These are phyloP conservation scores for Porites lobata DNA, from an alignment of 92 coral and sea anemone species.

Conservation along the genomic window DNA sequence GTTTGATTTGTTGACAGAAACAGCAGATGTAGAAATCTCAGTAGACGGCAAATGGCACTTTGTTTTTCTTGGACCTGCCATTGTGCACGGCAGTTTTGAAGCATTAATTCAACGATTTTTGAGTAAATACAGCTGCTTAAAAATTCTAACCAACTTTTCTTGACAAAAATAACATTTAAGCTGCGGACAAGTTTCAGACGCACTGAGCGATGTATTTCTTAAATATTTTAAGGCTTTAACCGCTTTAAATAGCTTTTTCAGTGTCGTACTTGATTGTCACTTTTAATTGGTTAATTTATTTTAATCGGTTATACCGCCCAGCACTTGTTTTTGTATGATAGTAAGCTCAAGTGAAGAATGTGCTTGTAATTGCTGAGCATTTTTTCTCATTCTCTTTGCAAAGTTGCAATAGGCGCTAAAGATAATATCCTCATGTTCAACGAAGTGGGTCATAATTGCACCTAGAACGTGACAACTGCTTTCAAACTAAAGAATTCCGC, in stretches of 20 bases:
- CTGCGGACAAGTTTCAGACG: not conserved
- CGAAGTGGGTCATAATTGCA: slow-evolving; percentile 13
- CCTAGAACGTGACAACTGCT: slow-evolving; percentile 21
- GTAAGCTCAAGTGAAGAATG: slow-evolving; percentile 26
- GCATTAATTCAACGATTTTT: slow-evolving; percentile 85
- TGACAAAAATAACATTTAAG: slow-evolving; percentile 10
- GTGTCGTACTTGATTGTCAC: slow-evolving; percentile 36
- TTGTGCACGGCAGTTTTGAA: slow-evolving; percentile 69
- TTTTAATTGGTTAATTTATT: slow-evolving; percentile 32
- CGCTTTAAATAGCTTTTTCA: slow-evolving; percentile 4
- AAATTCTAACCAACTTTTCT: slow-evolving; percentile 40
- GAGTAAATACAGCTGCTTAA: slow-evolving; percentile 88
- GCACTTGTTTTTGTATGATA: slow-evolving; percentile 22
- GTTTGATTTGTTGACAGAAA: slow-evolving; percentile 72
- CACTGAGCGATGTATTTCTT: not conserved
- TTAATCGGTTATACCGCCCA: not conserved
- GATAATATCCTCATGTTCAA: slow-evolving; percentile 15
- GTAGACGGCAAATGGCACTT: slow-evolving; percentile 73
- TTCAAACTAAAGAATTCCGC: slow-evolving; percentile 28
- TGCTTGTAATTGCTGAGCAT: not conserved
- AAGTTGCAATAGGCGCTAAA: not conserved
- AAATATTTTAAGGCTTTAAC: not conserved
- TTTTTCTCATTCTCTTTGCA: not conserved
- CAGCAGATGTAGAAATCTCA: slow-evolving; percentile 84
- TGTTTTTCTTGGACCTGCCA: slow-evolving; percentile 79